phyloP scores from a whole-genome alignment of 2,113 vertebrate genomes.

The Thunnus maccoyii region DNA sequence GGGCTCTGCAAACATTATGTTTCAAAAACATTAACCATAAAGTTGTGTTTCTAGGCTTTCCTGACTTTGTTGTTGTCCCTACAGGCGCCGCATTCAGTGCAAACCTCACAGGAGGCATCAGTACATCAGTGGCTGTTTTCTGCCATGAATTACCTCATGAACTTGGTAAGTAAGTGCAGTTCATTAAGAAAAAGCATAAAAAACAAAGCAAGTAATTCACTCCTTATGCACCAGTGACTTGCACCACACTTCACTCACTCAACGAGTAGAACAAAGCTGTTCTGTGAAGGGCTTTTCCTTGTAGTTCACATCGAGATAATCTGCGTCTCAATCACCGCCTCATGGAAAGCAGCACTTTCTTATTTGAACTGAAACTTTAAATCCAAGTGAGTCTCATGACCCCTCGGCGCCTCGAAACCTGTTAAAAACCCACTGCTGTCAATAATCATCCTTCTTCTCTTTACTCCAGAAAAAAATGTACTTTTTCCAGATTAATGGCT shows the following conservation, averaged over 20 bases:
- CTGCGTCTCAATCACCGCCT: conserved; percentile 13
- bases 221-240: neutral
- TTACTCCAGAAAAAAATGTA: conserved; percentile 13
- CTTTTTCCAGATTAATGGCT: conserved; percentile 23
- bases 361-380: conserved; percentile 15
- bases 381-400: neutral
- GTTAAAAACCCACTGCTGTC: conserved; percentile 19
- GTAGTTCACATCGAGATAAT: neutral
- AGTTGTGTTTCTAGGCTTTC: neutral
- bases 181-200: neutral
- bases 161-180: conserved; percentile 92
- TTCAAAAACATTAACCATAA: neutral
- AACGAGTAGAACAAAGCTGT: conserved; percentile 21
- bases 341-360: neutral
- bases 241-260: neutral
- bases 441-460: conserved; percentile 26
- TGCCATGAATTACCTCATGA: conserved; percentile 99
- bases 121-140: conserved; percentile 98
- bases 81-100: conserved; percentile 97
- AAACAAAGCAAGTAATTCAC: conserved; percentile 17
- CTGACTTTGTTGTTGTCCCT: conserved; percentile 21
- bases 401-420: conserved; percentile 1
- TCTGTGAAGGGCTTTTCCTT: neutral
- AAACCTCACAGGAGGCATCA: conserved; percentile 95
- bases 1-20: neutral